Evolutionary conservation across 2,797 vertebrate species (phyloP), one percentile per base, ranked within the genome.

Genomic region (Antennarius maculatus): DNA sequence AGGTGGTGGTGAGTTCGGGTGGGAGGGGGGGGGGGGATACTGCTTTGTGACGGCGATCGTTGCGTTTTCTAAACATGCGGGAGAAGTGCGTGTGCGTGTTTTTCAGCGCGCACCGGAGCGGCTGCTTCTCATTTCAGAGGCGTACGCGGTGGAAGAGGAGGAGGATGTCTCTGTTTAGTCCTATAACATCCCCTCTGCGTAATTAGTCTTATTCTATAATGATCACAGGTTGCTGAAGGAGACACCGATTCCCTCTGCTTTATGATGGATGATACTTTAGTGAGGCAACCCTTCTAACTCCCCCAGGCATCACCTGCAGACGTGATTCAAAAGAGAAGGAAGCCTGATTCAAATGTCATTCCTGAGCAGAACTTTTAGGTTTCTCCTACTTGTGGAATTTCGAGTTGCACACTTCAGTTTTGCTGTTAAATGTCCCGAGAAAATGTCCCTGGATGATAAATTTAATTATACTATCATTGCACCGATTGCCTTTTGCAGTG

Each of bases 181-280:
- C 39, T 6, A 34, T 16, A 59, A 37, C 62, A 54, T 34, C 50
- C 62, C 66, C 70, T 73, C 45, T 46, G 11, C 59, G 13, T 74
- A 57, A 79, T 77, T 50, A 68, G 53, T 58, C 60, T 53, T 16
- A 43, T 66, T 73, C 69, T 65, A 73, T 80, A 58, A 74, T n/a
- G 70, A 84, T 64, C 69, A 34, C 64, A 71, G 71, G 61, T 60
- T 69, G 43, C 66, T 71, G 5, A 29, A 70, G 63, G 73, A 82
- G 63, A 76, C 71, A 14, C 14, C 50, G 54, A 42, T 61, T 23
- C 63, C 54, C 28, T 71, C 76, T 57, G 73, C 65, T 81, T 73
- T 72, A 31, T 80, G 84, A 81, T 84, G 76, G 78, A 85, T 76
- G 59, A 69, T 63, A 68, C 49, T 28, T 68, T 41, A 54, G 15